These are phyloP conservation scores for Cantharis lateralis DNA, from an alignment of 2,888 invertebrate genomes.

Conservation along the genomic window DNA sequence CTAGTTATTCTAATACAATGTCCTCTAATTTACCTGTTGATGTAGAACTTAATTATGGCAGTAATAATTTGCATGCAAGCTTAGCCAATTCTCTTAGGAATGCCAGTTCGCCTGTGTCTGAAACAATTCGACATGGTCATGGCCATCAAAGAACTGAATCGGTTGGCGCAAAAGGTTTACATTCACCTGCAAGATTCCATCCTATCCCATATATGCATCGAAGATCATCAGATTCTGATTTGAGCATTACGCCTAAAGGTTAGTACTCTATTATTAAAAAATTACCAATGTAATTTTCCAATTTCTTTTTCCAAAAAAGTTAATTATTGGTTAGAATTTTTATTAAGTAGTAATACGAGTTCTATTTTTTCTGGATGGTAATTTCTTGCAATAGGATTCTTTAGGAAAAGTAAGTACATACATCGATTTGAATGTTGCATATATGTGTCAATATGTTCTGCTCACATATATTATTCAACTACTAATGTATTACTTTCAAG, in stretches of 20 bases:
- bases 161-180: slow-evolving; percentile 60
- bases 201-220: slow-evolving; percentile 64
- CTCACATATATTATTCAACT: slow-evolving; percentile 23
- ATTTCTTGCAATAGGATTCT: slow-evolving; percentile 58
- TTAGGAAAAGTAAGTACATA: slow-evolving; percentile 63
- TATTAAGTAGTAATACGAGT: slow-evolving; percentile 24
- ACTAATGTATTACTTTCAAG: slow-evolving; percentile 12
- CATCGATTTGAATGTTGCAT: slow-evolving; percentile 36
- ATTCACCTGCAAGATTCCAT: slow-evolving; percentile 61
- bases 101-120: slow-evolving; percentile 48
- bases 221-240: slow-evolving; percentile 90
- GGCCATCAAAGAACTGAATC: slow-evolving; percentile 63
- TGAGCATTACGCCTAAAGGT: slow-evolving; percentile 94
- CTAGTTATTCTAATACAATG: slow-evolving; percentile 13
- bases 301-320: neutral
- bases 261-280: slow-evolving; percentile 33
- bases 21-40: slow-evolving; percentile 44
- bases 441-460: slow-evolving; percentile 34
- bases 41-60: slow-evolving; percentile 51
- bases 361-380: slow-evolving; percentile 38
- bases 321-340: slow-evolving; percentile 10
- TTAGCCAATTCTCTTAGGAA: slow-evolving; percentile 52
- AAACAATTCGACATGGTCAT: slow-evolving; percentile 37
- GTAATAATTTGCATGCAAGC: slow-evolving; percentile 51
- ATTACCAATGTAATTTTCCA: neutral